Base-by-base conservation (phyloP, 2,797 vertebrate species). In the Labroides dimidiatus region DNA sequence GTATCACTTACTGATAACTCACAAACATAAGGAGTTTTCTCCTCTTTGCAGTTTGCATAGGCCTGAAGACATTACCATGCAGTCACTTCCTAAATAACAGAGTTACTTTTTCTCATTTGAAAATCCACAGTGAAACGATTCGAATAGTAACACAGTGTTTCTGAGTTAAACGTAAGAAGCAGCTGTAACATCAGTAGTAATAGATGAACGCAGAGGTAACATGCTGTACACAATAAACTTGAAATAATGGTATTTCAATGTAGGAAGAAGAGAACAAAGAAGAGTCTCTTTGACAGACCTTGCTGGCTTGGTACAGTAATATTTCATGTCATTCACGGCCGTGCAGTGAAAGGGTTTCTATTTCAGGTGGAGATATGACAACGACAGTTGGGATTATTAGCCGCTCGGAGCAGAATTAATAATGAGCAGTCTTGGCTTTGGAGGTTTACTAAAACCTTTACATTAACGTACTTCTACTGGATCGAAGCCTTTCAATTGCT, bases 311-410 rank as follows among this genome's bases (percentile, higher is more conserved):
- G 60, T 71, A 60, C 71, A 33, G 62, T 56, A 76, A 76, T 80
- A 82, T 74, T 77, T 76, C 71, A 67, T 65, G 70, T 12, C 70
- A 68, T 54, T 80, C 63, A 73, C 55, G 64, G 59, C 50, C 1
- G 33, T 44, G 58, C 48, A 64, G 49, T 30, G 47, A 62, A 62
- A 64, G 64, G 59, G 69, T 78, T 79, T 78, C 71, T 55, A 57
- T 66, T 70, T 75, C 57, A 67, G 65, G 58, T 57, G 8, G 54
- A 67, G 60, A 65, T 56, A 64, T 69, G 66, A 78, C 60, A 61
- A 16, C 36, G 48, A 75, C 63, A 61, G 80, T 62, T 5, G 50
- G 23, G 41, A 77, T 81, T 66, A 80, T 71, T 61, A 75, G 65
- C 41, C 47, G 67, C 72, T 62, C 62, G 8, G 23, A 75, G 53